Conservation (phyloP, 2,113 vertebrate genomes). For the Trichechus manatus region DNA sequence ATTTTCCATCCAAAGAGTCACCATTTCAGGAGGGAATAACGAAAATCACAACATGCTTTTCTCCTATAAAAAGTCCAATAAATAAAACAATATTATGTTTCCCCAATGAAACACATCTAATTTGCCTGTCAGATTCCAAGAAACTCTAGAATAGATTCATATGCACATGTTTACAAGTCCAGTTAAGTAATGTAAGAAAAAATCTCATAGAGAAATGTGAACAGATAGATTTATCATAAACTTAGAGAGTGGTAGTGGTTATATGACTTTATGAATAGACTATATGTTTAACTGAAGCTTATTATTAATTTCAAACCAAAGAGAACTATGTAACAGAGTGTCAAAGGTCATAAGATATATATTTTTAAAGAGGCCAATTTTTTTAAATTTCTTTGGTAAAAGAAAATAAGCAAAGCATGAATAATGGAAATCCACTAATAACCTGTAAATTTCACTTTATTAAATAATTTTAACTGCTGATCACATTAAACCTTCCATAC, state of each 20-base stretch:
- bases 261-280: constrained; percentile 12
- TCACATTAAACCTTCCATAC: background rate
- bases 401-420: constrained; percentile 20
- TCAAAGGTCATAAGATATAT: background rate
- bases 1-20: constrained; percentile 23
- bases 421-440: background rate
- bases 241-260: background rate
- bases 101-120: background rate
- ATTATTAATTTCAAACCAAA: constrained; percentile 47
- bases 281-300: background rate
- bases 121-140: background rate
- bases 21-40: constrained; percentile 43
- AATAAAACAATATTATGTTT: constrained; percentile 5
- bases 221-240: background rate
- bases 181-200: constrained; percentile 11
- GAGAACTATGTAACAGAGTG: background rate
- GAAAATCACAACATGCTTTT: constrained; percentile 35
- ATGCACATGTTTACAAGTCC: background rate
- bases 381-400: constrained; percentile 34
- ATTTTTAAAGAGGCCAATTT: background rate
- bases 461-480: background rate
- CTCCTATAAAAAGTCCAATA: background rate
- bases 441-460: background rate
- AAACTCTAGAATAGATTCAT: background rate
- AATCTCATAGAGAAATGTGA: background rate